A percentile compares a stretch with the other conserved stretches of the same genome.
phyloP scores from a whole-genome alignment of 2,113 vertebrate genomes.

The Hippocampus zosterae region DNA sequence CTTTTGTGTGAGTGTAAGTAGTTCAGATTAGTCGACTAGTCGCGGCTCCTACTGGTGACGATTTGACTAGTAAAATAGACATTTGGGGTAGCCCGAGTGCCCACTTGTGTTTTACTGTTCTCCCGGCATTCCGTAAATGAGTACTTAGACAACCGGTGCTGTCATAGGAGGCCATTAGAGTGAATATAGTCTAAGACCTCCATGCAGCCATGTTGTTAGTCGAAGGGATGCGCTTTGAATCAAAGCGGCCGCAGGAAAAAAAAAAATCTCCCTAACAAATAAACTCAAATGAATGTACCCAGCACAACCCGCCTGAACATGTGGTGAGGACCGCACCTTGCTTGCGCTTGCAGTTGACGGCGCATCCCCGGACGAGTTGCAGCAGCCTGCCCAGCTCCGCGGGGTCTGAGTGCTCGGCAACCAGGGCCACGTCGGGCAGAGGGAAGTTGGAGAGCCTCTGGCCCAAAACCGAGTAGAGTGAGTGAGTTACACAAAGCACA shows the following conservation, averaged over 20 bases:
- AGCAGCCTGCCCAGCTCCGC: constrained; percentile 86
- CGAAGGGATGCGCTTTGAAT: too few relatives aligned
- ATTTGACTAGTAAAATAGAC: too few relatives aligned
- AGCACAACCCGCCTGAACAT: background rate
- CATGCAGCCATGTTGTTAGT: background rate
- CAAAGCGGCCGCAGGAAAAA: too few relatives aligned
- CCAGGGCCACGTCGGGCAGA: constrained; percentile 81
- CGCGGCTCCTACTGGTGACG: too few relatives aligned
- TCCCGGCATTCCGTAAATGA: too few relatives aligned
- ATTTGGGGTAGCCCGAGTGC: too few relatives aligned
- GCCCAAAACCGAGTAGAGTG: constrained; percentile 75
- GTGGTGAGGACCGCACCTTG: background rate
- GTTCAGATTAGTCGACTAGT: too few relatives aligned
- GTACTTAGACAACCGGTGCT: too few relatives aligned
- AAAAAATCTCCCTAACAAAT: background rate
- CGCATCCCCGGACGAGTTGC: constrained; percentile 94
- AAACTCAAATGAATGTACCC: background rate
- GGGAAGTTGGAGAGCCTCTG: constrained; percentile 88
- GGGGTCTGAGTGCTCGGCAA: constrained; percentile 81
- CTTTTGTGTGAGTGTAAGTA: background rate
- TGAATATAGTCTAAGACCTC: background rate
- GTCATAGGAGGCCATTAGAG: background rate
- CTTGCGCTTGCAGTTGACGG: constrained; percentile 95
- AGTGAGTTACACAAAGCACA: background rate
- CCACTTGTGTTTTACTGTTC: too few relatives aligned